Conservation (phyloP, 2,888 invertebrate genomes). For the Neoaliturus tenellus region DNA sequence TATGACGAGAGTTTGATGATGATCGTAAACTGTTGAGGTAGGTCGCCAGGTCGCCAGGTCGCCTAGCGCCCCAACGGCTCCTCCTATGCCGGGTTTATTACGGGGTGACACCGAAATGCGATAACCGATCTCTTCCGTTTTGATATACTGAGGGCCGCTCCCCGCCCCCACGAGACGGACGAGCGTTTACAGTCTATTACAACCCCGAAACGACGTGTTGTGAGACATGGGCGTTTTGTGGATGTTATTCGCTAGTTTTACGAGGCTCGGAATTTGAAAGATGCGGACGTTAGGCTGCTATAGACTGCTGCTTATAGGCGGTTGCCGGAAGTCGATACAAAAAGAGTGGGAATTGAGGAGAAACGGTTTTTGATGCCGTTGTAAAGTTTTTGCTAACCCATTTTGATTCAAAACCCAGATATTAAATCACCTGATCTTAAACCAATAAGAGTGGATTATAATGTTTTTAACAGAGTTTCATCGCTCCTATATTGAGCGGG, state of each 20-base stretch:
- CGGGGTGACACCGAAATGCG: constrained; percentile 11
- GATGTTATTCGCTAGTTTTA: neutral
- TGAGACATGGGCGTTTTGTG: neutral
- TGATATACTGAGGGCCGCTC: constrained; percentile 13
- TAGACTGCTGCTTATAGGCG: too few relatives aligned
- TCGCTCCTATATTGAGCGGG: too few relatives aligned
- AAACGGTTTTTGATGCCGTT: too few relatives aligned
- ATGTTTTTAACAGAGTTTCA: too few relatives aligned
- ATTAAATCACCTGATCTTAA: too few relatives aligned
- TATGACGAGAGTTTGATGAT: constrained; percentile 43
- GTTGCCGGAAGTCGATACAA: too few relatives aligned
- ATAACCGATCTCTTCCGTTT: constrained; percentile 27
- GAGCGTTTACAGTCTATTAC: constrained; percentile 33
- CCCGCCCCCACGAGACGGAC: neutral
- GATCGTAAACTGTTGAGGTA: constrained; percentile 17
- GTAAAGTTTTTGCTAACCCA: too few relatives aligned
- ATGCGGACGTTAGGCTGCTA: neutral
- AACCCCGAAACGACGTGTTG: neutral
- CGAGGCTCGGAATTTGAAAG: neutral
- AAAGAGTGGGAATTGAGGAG: too few relatives aligned
- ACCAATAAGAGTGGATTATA: too few relatives aligned
- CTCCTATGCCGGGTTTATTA: constrained; percentile 17
- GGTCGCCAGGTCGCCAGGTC: neutral
- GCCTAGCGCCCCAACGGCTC: neutral
- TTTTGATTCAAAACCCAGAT: too few relatives aligned